These are phyloP conservation scores for Zygogramma bicolorata DNA, from an alignment of 2,888 invertebrate genomes.

Conservation along the genomic window DNA sequence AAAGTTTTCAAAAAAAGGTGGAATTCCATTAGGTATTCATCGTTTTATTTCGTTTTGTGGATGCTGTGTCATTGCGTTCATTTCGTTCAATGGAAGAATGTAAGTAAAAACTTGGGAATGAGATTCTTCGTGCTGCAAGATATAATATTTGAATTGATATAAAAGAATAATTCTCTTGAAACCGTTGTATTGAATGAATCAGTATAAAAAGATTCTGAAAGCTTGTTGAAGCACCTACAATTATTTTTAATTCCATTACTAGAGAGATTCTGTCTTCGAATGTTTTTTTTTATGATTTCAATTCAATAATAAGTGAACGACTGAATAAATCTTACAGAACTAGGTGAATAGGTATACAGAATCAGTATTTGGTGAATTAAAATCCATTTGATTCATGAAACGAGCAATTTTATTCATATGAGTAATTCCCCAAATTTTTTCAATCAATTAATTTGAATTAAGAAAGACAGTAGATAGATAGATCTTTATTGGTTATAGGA, in stretches of 20 bases:
- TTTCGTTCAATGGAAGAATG: background rate
- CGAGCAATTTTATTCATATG: no score
- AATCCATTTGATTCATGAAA: no score
- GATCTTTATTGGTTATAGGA: no score
- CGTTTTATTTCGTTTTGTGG: conserved; percentile 8
- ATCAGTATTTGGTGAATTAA: no score
- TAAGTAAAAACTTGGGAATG: conserved; percentile 12
- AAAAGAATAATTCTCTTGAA: conserved; percentile 7
- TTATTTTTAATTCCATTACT: background rate
- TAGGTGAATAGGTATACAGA: no score
- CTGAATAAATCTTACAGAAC: background rate
- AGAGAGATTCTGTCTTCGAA: background rate
- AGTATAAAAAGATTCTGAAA: background rate
- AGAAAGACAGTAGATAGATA: no score
- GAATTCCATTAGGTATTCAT: conserved; percentile 9
- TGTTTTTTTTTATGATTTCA: background rate
- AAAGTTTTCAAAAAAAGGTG: conserved; percentile 7
- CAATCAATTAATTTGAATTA: no score
- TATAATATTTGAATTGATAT: conserved; percentile 17
- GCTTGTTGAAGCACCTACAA: no score
- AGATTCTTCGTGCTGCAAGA: conserved; percentile 5
- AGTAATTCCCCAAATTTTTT: no score
- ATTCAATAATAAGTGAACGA: background rate
- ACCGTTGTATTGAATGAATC: conserved; percentile 4
- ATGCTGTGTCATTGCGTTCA: conserved; percentile 5